Conservation (phyloP, 2,113 vertebrate genomes). For the Ardeotis arabs region DNA sequence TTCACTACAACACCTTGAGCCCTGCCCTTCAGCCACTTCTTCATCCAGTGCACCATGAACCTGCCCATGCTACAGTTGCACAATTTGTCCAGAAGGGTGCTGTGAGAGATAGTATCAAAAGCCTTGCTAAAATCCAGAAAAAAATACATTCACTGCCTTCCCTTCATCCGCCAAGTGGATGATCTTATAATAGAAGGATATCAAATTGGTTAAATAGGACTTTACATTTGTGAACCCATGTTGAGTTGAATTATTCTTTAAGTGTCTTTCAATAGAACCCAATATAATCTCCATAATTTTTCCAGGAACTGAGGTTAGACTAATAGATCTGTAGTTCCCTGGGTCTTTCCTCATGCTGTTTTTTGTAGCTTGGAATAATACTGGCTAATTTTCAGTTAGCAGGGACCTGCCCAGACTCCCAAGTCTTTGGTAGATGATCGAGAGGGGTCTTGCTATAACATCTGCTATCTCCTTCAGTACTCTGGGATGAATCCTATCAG, state of each 20-base stretch:
- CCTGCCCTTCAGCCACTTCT: too few species aligned
- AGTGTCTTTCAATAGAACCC: not conserved
- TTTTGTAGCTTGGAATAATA: too few species aligned
- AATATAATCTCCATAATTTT: not conserved
- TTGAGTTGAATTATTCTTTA: not conserved
- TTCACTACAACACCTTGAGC: too few species aligned
- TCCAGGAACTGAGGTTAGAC: not conserved
- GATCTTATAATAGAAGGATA: not conserved
- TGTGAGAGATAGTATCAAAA: too few species aligned
- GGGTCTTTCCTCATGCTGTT: not conserved
- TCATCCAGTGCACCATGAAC: too few species aligned
- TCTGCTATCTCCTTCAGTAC: not conserved
- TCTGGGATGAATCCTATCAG: too few species aligned
- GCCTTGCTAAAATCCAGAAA: not conserved
- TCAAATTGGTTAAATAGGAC: not conserved
- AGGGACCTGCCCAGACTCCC: not conserved
- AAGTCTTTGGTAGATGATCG: rapidly evolving
- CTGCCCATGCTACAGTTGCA: too few species aligned
- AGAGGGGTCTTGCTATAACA: too few species aligned
- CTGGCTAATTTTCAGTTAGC: too few species aligned
- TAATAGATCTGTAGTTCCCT: not conserved
- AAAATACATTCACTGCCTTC: not conserved
- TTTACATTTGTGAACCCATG: not conserved
- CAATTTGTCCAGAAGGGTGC: too few species aligned
- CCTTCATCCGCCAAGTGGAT: not conserved